These are phyloP conservation scores for Hydrochoerus hydrochaeris DNA, from an alignment of 2,113 vertebrate species.

Conservation along the genomic window DNA sequence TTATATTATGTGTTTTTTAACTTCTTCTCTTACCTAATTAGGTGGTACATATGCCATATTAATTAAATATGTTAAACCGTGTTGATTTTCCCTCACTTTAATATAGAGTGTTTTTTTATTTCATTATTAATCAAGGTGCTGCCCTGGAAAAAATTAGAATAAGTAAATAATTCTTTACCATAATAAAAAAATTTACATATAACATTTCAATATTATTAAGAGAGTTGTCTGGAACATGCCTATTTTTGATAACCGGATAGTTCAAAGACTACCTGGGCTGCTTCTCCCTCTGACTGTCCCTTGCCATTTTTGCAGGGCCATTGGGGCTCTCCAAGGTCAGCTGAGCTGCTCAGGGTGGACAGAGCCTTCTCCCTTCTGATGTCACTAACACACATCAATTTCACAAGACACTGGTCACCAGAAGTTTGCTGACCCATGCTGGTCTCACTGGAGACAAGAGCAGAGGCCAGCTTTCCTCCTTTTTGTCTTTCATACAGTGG, in stretches of 20 bases:
- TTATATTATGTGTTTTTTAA: background rate
- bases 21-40: background rate
- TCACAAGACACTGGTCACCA: background rate
- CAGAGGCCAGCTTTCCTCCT: no score
- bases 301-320: background rate
- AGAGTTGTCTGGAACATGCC: background rate
- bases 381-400: background rate
- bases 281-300: background rate
- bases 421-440: background rate
- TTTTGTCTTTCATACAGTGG: background rate
- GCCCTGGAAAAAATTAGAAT: constrained; percentile 21
- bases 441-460: background rate
- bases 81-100: constrained; percentile 6
- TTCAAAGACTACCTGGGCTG: background rate
- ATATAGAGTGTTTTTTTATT: background rate
- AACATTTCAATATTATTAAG: background rate
- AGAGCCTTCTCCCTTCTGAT: background rate
- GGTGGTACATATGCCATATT: background rate
- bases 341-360: background rate
- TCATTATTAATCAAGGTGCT: background rate
- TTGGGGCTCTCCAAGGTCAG: background rate
- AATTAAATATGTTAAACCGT: background rate
- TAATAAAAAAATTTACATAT: constrained; percentile 3
- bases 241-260: background rate
- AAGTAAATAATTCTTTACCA: background rate